Conservation (phyloP, 2,113 vertebrate genomes). For the Lota lota region DNA sequence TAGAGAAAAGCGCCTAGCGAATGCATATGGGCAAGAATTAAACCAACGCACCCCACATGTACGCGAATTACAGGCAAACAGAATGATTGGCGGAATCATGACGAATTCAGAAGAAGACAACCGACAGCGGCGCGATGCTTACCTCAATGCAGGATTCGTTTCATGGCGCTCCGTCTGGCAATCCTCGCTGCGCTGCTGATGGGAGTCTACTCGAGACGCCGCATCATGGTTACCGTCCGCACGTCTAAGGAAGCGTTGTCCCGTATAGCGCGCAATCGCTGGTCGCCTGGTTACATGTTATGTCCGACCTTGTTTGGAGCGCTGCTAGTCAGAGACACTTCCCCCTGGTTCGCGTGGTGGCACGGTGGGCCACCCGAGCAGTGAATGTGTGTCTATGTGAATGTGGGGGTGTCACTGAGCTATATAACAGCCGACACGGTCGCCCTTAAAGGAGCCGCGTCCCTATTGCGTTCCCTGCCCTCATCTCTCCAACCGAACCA, state of each 20-base stretch:
- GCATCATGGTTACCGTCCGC: too few species aligned
- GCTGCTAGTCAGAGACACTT: conserved; percentile 14
- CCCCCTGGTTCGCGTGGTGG: conserved; percentile 21
- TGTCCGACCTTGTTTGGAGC: conserved; percentile 17
- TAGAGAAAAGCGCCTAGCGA: too few species aligned
- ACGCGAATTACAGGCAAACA: too few species aligned
- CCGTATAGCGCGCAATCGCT: background rate
- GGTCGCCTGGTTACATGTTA: conserved; percentile 6
- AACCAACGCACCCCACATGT: too few species aligned
- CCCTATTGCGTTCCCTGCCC: conserved; percentile 28
- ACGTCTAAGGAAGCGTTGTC: conserved; percentile 1
- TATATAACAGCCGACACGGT: conserved; percentile 48
- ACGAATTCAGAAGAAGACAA: too few species aligned
- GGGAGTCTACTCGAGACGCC: conserved; percentile 4
- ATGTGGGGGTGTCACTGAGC: conserved; percentile 37
- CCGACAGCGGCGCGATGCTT: conserved; percentile 34
- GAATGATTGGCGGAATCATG: too few species aligned
- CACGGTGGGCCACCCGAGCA: conserved; percentile 10
- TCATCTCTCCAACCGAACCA: too few species aligned
- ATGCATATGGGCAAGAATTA: too few species aligned
- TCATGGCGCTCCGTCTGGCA: conserved; percentile 42
- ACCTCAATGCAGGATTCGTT: conserved; percentile 61
- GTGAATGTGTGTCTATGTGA: conserved; percentile 9
- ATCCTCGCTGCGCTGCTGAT: conserved; percentile 8
- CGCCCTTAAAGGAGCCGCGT: conserved; percentile 64